Base-by-base conservation (phyloP, 37 sponge, comb jelly and placozoan species). In the Trichoplax adhaerens region DNA sequence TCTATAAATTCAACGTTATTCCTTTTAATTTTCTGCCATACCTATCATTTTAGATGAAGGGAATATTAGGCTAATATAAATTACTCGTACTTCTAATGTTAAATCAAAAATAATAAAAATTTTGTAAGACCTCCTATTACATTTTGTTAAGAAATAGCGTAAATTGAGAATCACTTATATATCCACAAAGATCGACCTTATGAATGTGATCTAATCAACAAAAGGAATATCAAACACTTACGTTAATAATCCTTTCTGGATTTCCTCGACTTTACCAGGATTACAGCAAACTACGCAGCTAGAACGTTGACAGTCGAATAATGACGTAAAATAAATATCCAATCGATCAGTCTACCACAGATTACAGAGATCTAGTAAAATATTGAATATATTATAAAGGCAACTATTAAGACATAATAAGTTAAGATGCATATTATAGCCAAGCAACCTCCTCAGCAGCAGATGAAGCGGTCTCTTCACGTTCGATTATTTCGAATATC, bases 201-300 rank as follows among this genome's bases (percentile, higher is more conserved):
- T 64, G 65, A 64, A 0, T 48, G 56, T 68, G 1, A 68, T 46
- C 53, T 74, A 6, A 2, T 53, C 3, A 46, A 5, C 74, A 10
- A 76, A 75, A 3, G 51, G 53, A 52, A 72, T 55, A 7, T 76
- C 57, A 8, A 52, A 55, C 3, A 46, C 89, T 88, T 65, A 82
- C 90, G 50, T 56, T 57, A 75, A 68, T 63, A 91, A 75, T 3
- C 82, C 76, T 1, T 58, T 66, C 71, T 57, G 76, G 57, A 91
- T 74, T 53, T 88, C 86, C 52, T 75, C 60, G 0, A 82, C 83
- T 58, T 91, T 91, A 50, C 74, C 76, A 57, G 88, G 80, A 63
- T 82, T 91, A 60, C 90, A 88, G 62, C 85, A 82, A 52, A 91
- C 76, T n/a, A 81, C 85, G 62, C 85, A 85, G 7, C 61, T 64